phyloP scores from a whole-genome alignment of 2,888 invertebrate genomes.

The Pemphredon lugubris region DNA sequence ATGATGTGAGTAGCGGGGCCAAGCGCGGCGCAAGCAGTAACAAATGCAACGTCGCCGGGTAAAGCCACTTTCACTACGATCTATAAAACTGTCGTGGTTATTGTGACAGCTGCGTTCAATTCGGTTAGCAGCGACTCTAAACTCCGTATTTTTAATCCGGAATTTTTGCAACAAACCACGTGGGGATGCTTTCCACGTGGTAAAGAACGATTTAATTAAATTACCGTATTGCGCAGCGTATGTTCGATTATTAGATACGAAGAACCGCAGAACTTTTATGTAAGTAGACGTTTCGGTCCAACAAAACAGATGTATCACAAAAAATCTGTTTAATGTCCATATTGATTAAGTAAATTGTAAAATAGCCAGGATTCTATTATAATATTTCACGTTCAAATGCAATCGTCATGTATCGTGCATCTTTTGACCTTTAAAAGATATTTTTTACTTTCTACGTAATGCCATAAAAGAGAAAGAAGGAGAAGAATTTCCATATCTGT shows the following conservation, averaged over 20 bases:
- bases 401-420: too few relatives aligned
- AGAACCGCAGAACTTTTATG: slow-evolving; percentile 4
- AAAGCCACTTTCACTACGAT: neutral
- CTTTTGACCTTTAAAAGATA: too few relatives aligned
- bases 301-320: too few relatives aligned
- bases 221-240: slow-evolving; percentile 1
- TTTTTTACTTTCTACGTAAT: too few relatives aligned
- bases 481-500: too few relatives aligned
- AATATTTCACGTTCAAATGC: too few relatives aligned
- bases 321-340: too few relatives aligned
- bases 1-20: neutral
- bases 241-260: neutral
- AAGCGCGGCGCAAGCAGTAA: neutral
- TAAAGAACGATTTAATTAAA: neutral
- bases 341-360: too few relatives aligned
- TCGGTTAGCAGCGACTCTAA: neutral
- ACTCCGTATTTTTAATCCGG: neutral
- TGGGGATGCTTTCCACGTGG: neutral
- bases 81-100: neutral
- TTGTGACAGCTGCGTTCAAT: neutral
- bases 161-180: slow-evolving; percentile 26
- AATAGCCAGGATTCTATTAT: too few relatives aligned
- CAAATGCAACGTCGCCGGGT: slow-evolving; percentile 18
- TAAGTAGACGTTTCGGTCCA: slow-evolving; percentile 22
- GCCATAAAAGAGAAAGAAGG: too few relatives aligned